A percentile compares a stretch with the other conserved stretches of the same genome.
phyloP scores from a whole-genome alignment of 2,888 invertebrate species.

The Tiliacea aurago region DNA sequence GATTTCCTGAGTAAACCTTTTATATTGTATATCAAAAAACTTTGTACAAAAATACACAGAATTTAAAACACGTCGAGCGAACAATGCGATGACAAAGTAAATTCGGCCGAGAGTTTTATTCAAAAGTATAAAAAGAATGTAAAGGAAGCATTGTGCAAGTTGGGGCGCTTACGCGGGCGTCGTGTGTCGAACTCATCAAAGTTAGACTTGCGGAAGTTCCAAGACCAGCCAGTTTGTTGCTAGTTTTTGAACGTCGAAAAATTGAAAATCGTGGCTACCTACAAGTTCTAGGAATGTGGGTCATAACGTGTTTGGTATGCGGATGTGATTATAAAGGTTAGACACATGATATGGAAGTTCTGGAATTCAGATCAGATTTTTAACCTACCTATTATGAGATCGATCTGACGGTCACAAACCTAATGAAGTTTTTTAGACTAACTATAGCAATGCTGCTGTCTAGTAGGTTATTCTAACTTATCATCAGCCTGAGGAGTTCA shows the following conservation, averaged over 20 bases:
- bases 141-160: conserved; percentile 77
- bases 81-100: conserved; percentile 72
- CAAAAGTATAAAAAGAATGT: conserved; percentile 71
- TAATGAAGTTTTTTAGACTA: background rate
- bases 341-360: background rate
- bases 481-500: background rate
- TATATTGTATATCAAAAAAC: conserved; percentile 6
- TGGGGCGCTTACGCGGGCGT: conserved; percentile 72
- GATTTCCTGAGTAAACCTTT: no score
- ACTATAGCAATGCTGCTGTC: background rate
- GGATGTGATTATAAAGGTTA: conserved; percentile 11
- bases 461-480: background rate
- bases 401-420: background rate
- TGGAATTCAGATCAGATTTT: background rate
- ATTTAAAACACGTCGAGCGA: conserved; percentile 54
- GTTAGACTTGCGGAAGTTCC: conserved; percentile 72
- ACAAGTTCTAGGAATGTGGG: conserved; percentile 53
- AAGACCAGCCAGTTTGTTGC: conserved; percentile 63
- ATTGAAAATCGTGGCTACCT: conserved; percentile 71
- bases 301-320: conserved; percentile 18
- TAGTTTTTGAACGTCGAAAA: conserved; percentile 76
- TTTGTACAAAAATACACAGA: conserved; percentile 36
- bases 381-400: no score
- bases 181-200: conserved; percentile 86
- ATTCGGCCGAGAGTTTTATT: conserved; percentile 73